Base-by-base conservation (phyloP, 1,140 invertebrate genomes). In the Atopsyche davidsoni region DNA sequence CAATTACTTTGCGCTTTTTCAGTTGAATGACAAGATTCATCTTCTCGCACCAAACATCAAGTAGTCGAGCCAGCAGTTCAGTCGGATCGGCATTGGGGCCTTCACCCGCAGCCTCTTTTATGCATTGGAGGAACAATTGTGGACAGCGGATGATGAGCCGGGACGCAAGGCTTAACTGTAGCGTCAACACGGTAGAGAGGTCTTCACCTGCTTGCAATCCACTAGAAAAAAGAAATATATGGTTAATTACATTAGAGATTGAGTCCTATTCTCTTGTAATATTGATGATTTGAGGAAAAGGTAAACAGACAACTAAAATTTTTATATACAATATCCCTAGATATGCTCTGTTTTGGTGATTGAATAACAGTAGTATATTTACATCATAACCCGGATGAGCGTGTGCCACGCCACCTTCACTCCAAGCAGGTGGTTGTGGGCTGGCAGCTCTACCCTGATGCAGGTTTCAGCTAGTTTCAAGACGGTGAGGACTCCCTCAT, bases 1-100 rank as follows among this genome's bases (percentile, higher is more conserved):
- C 83, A 53, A 86, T 79, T 10, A 92, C 70, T 68, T 97, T 96
- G 55, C 83, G 79, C 62, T 83, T 79, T 60, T 92, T 87, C 0
- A 80, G 74, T 57, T 91, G 83, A 1, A 82, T 79, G 1, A 92
- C 82, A 36, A 82, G 68, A 18, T 84, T 79, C 76, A 94, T 86
- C 64, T 83, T 85, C 50, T 82, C 76, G n/a, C 88, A 76, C 85
- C 87, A 92, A 3, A 83, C 74, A 54, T 83, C 79, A 21, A 95
- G 65, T 2, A 96, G 72, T 51, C 77, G 73, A 14, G 76, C 77
- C 16, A 94, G 67, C 16, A 90, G 74, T 52, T 81, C 79, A 4
- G 66, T 69, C 0, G 66, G 67, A 40, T 76, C 69, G n/a, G 51
- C 59, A 21, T 58, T 57, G 0, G 62, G 68, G 34, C 72, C 63